Base-by-base conservation (phyloP, 2,113 vertebrate species). In the Tragelaphus buxtoni region DNA sequence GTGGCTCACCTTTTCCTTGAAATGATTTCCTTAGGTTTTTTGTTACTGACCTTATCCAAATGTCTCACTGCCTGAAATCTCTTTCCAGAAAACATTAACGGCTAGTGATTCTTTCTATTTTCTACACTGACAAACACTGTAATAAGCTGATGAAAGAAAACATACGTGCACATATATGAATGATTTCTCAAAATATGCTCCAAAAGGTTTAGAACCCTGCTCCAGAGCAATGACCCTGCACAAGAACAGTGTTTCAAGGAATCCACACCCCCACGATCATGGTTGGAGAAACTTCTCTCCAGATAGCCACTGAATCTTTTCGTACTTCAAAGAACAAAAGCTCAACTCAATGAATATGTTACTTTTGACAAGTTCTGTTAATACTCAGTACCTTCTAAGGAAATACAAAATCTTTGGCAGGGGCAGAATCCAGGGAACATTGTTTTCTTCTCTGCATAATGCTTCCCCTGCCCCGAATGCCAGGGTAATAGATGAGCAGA, bases 361-460 rank as follows among this genome's bases (percentile, higher is more conserved):
- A 94, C 30, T 95, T 96, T 58, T 95, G 30, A 88, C 26, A 88
- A 60, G 5, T 89, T 93, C 56, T 95, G 60, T 94, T 94, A 96
- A 53, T 55, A 84, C 74, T 96, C 63, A 93, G 7, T 93, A 94
- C 76, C 63, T 92, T 90, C 30, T 81, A 95, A 90, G 49, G 82
- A 76, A 18, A 47, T 74, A 88, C 39, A 42, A 51, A n/a, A 47
- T 92, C 30, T 89, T 63, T 56, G 35, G 39, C 42, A 89, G 13
- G 10, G 24, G 17, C 45, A 94, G 47, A 42, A 82, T 90, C 30
- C 79, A 94, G 45, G 88, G 63, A 92, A 77, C 20, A 58, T 10
- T 30, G 90, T 39, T 96, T 96, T 86, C 63, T 91, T 81, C 28
- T 82, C 56, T 49, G 76, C 51, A 90, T 92, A 96, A 94, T 77